Evolutionary conservation across 1,140 invertebrate species (phyloP), one percentile per base, ranked within the genome.

Genomic region (Drosophila eugracilis): DNA sequence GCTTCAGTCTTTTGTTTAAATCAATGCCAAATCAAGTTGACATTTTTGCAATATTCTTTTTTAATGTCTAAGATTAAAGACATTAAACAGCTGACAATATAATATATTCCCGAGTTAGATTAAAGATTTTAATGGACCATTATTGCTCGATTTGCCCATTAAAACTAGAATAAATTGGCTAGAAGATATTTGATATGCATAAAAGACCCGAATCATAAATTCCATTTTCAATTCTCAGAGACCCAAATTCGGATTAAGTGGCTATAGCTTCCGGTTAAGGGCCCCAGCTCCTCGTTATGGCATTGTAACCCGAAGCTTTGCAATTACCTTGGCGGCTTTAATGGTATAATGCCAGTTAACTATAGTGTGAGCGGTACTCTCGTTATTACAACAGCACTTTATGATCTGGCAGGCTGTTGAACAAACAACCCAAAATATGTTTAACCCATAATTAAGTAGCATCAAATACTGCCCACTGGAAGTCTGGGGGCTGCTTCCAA

Each of bases 381-480:
- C 34, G 41, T 74, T 73, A 72, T 60, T 73, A 50, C 67, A 50
- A 59, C 54, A 73, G 42, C 50, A 57, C 50, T 44, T 74, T 37
- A 55, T 54, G 52, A 74, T 37, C 21, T 17, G 30, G 14, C 39
- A 32, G 36, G 53, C 50, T 74, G 55, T 19, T 58, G 39, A 67
- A 59, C 41, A 84, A 78, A 62, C 60, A 80, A 50, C 37, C 21
- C 34, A 50, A 53, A 53, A 58, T 42, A 54, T 37, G 39, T 52
- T 42, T 36, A 57, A 58, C 60, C 44, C 54, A 62, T 81, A 80
- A 86, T 85, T 85, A 86, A 74, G 70, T 63, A 47, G 70, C 70
- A 59, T 32, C 30, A 30, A 58, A 59, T 15, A 14, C 42, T 59
- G 50, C 36, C 21, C 48, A 19, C 26, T 34, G 26, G 52, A 42